Evolutionary conservation across 2,113 vertebrate genomes (phyloP).

Genomic region (Daphoenositta chrysoptera): DNA sequence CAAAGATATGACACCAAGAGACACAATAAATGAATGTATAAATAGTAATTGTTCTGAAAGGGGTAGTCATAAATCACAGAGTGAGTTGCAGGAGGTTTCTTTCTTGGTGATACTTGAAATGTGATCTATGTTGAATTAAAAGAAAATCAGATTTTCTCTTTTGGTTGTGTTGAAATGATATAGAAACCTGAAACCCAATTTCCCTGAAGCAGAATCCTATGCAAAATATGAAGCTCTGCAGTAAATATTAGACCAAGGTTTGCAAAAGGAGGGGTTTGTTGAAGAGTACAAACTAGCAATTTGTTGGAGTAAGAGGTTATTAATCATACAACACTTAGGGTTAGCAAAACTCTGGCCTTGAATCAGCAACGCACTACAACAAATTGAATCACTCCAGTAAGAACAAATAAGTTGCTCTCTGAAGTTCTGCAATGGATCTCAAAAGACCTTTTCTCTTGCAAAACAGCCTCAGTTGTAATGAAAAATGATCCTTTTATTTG

Average conservation of each 20-base stretch:
- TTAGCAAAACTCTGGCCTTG: slow-evolving; percentile 46
- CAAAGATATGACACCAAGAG: slow-evolving; percentile 71
- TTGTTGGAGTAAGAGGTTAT: slow-evolving; percentile 54
- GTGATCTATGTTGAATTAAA: slow-evolving; percentile 61
- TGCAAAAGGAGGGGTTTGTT: slow-evolving; percentile 26
- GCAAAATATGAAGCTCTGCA: slow-evolving; percentile 39
- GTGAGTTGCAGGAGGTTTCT: slow-evolving; percentile 29
- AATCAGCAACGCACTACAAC: slow-evolving; percentile 25
- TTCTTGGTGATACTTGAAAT: slow-evolving; percentile 65
- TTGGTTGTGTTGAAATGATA: slow-evolving; percentile 25
- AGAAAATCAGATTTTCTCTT: slow-evolving; percentile 61
- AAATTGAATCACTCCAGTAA: slow-evolving; percentile 36
- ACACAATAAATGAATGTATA: slow-evolving; percentile 72
- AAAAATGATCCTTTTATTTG: not conserved
- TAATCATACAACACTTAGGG: slow-evolving; percentile 52
- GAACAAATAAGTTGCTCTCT: slow-evolving; percentile 7
- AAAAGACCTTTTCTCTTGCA: not conserved
- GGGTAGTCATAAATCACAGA: slow-evolving; percentile 74
- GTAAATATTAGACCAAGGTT: not conserved
- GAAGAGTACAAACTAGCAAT: slow-evolving; percentile 12
- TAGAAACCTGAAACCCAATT: slow-evolving; percentile 33
- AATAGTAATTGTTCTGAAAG: slow-evolving; percentile 74
- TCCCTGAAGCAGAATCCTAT: slow-evolving; percentile 21
- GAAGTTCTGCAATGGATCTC: not conserved
- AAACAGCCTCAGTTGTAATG: not conserved